A percentile compares a stretch with the other conserved stretches of the same genome.
phyloP scores from a whole-genome alignment of 53 echinoderm and acorn worm genomes.

The Antedon mediterranea region DNA sequence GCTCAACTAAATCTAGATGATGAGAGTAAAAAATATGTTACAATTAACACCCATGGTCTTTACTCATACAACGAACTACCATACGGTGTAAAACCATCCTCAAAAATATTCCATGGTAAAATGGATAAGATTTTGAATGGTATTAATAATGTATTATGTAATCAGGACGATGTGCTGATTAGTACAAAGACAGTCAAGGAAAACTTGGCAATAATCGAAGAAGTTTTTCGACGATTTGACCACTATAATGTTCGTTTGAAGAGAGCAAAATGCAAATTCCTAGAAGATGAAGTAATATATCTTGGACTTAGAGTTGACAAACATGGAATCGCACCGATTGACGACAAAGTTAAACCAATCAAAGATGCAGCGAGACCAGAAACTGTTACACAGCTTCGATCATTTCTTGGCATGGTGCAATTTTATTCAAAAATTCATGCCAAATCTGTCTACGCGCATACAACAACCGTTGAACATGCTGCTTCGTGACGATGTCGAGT shows the following conservation, averaged over 20 bases:
- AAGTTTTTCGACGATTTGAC: slow-evolving; percentile 15
- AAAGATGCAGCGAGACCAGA: slow-evolving; percentile 8
- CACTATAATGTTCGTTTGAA: slow-evolving; percentile 17
- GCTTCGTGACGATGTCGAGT: neutral
- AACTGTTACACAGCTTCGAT: slow-evolving; percentile 11
- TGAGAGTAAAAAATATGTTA: slow-evolving; percentile 29
- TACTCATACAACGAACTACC: slow-evolving; percentile 37
- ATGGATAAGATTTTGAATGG: slow-evolving; percentile 38
- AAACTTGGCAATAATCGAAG: slow-evolving; percentile 2
- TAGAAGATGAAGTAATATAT: slow-evolving; percentile 18
- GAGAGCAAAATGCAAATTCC: slow-evolving; percentile 10
- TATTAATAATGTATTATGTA: slow-evolving; percentile 21
- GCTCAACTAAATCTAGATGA: slow-evolving; percentile 27
- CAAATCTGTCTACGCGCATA: neutral
- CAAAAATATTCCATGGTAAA: slow-evolving; percentile 35
- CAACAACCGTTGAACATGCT: neutral
- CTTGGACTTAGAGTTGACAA: slow-evolving; percentile 7
- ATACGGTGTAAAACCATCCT: slow-evolving; percentile 34
- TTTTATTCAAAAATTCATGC: slow-evolving; percentile 13
- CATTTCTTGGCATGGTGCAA: slow-evolving; percentile 12
- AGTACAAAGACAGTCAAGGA: slow-evolving; percentile 8
- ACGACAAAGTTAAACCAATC: slow-evolving; percentile 11
- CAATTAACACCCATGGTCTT: slow-evolving; percentile 35
- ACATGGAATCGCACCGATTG: slow-evolving; percentile 9
- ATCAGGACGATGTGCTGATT: slow-evolving; percentile 31